Conservation (phyloP, 2,113 vertebrate species). For the Heterocephalus glaber region DNA sequence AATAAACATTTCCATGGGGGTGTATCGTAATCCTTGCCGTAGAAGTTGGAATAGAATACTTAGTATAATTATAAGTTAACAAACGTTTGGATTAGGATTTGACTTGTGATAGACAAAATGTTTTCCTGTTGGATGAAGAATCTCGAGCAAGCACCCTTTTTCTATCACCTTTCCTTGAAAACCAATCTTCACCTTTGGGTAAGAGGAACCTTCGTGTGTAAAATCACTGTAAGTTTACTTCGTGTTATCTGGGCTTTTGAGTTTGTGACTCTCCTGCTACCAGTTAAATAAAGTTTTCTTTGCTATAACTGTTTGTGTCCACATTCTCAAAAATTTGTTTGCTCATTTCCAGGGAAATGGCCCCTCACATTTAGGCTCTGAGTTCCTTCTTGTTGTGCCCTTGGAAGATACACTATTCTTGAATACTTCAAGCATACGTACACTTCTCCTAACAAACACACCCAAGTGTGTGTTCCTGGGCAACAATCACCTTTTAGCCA, state of each 20-base stretch:
- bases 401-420: background rate
- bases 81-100: background rate
- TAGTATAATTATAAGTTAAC: background rate
- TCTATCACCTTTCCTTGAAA: conserved; percentile 26
- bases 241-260: background rate
- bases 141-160: conserved; percentile 46
- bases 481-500: conserved; percentile 25
- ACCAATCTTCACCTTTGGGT: background rate
- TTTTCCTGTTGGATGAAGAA: background rate
- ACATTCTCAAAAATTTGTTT: conserved; percentile 69
- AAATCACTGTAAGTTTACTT: conserved; percentile 47
- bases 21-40: background rate
- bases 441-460: background rate
- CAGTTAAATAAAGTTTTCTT: conserved; percentile 75
- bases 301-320: conserved; percentile 60
- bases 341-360: background rate
- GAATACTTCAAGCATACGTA: background rate
- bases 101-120: background rate
- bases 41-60: background rate
- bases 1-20: background rate
- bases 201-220: conserved; percentile 28
- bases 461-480: background rate
- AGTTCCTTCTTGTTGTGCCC: background rate
- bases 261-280: conserved; percentile 47
- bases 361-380: background rate